Percentiles rank a stretch among this genome's conserved stretches.
Evolutionary conservation across 2,888 invertebrate genomes (phyloP).

Genomic region (Drosophila seclusa): DNA sequence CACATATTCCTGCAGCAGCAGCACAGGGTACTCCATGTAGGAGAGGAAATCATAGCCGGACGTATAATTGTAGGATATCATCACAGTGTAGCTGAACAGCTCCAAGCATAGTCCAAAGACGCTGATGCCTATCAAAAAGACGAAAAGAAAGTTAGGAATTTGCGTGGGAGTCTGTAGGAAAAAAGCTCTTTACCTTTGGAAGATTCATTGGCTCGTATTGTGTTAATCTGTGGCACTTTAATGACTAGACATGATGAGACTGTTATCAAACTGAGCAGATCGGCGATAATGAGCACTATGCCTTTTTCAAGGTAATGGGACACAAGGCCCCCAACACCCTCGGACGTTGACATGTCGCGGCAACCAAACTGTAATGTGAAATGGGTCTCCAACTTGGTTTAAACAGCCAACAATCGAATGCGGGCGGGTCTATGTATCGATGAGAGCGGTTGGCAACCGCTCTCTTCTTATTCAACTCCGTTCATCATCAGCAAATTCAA

Average conservation of each 20-base stretch:
- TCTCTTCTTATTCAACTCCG: background rate
- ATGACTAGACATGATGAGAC: conserved; percentile 91
- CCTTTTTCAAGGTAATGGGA: conserved; percentile 81
- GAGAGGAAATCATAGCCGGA: conserved; percentile 90
- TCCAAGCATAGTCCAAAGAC: conserved; percentile 83
- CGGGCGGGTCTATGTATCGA: conserved; percentile 33
- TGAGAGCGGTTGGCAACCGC: background rate
- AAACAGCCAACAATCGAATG: conserved; percentile 47
- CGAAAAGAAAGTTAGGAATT: conserved; percentile 1
- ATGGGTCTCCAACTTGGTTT: conserved; percentile 36
- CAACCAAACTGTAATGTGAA: conserved; percentile 39
- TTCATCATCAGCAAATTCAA: background rate
- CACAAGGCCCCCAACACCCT: conserved; percentile 51
- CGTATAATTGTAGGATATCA: conserved; percentile 92
- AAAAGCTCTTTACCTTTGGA: conserved; percentile 87
- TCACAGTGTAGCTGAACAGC: conserved; percentile 90
- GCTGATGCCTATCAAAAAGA: conserved; percentile 80
- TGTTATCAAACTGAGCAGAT: conserved; percentile 90
- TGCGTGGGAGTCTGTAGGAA: conserved; percentile 10
- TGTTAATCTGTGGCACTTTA: conserved; percentile 93
- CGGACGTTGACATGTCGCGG: conserved; percentile 40
- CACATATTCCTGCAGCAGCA: conserved; percentile 90
- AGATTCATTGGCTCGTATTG: conserved; percentile 88
- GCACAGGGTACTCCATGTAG: conserved; percentile 93
- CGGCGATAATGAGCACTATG: conserved; percentile 84